Conservation (phyloP, 2,888 invertebrate species). For the Copidosoma aretas region DNA sequence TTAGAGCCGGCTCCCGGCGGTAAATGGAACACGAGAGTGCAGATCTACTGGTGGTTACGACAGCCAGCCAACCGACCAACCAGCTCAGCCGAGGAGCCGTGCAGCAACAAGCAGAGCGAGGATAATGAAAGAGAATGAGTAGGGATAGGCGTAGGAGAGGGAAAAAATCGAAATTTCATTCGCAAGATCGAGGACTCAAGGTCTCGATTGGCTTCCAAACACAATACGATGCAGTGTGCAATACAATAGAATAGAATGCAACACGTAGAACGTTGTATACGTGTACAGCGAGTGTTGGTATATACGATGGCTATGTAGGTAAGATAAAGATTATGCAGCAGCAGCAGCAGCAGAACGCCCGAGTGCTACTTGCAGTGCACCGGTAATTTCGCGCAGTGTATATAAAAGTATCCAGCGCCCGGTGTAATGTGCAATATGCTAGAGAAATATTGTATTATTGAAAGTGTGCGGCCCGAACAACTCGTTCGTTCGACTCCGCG, state of each 20-base stretch:
- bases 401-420: too few species aligned
- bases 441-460: background rate
- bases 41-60: background rate
- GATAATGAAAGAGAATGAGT: background rate
- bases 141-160: conserved; percentile 2
- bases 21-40: background rate
- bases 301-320: background rate
- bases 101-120: background rate
- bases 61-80: background rate
- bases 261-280: background rate
- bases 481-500: too few species aligned
- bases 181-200: conserved; percentile 15
- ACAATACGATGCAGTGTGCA: too few species aligned
- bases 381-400: too few species aligned
- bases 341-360: too few species aligned
- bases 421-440: background rate
- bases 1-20: background rate
- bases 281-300: background rate
- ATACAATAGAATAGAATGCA: too few species aligned
- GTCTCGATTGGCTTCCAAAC: conserved; percentile 11
- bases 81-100: background rate
- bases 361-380: too few species aligned
- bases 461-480: too few species aligned
- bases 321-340: background rate
- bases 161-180: conserved; percentile 31